Base-by-base conservation (phyloP, 2,797 vertebrate species). In the Lutjanus campechanus region DNA sequence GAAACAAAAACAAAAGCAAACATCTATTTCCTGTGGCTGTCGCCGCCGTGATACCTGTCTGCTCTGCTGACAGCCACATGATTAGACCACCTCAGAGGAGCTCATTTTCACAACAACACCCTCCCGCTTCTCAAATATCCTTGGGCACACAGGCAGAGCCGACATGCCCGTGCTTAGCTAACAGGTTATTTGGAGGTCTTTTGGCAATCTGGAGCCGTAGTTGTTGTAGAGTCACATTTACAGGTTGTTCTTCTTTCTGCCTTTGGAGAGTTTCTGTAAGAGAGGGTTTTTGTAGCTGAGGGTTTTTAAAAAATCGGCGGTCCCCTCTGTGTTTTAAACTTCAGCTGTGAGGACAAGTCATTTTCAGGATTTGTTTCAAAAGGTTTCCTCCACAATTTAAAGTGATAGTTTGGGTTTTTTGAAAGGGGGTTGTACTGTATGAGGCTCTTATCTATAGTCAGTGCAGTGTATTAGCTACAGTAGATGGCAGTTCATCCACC, bases 1-100 rank as follows among this genome's bases (percentile, higher is more conserved):
- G 56, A 69, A 80, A 76, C 59, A 66, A 75, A 74, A 69, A 69
- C 36, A 50, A 73, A 87, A 85, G 71, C 65, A 73, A 85, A 84
- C 50, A 77, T 81, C 64, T 69, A 50, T 85, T 87, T 91, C 65
- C 82, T 82, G 68, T 80, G 73, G 58, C 72, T 76, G 65, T 80
- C 36, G 22, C 66, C 6, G 19, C 54, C 19, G 51, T 75, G 53
- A 81, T 79, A 76, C 67, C 78, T 83, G 71, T 83, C 78, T 76
- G 72, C 68, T 49, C 58, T 29, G 12, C 64, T 77, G 76, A 62
- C 64, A 80, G 67, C 81, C 59, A 58, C 53, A 83, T 80, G 82
- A 90, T 86, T 86, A 84, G 69, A 76, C 59, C 13, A 44, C 61
- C 77, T 79, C 73, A 85, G 72, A 72, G 62, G 64, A 73, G 77